Conservation (phyloP, 2,888 invertebrate species). For the Callyntrura sp. region DNA sequence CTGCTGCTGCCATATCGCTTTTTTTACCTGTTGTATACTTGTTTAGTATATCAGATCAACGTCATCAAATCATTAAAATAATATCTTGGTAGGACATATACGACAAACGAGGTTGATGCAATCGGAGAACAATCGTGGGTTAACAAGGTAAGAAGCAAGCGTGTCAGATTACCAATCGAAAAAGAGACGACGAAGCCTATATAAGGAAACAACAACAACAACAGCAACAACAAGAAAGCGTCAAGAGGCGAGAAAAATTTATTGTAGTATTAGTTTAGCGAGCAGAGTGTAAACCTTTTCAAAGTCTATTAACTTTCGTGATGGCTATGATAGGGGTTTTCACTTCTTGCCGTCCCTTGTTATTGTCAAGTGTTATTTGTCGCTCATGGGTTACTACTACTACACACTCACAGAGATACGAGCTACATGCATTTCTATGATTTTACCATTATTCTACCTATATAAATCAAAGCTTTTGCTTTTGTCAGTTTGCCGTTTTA, state of each 20-base stretch:
- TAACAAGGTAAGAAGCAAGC: slow-evolving; percentile 40
- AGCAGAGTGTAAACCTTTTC: neutral
- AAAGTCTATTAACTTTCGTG: neutral
- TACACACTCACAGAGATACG: too few species aligned
- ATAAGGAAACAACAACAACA: slow-evolving; percentile 19
- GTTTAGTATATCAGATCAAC: neutral
- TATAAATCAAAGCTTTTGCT: too few species aligned
- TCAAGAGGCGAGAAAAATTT: slow-evolving; percentile 25
- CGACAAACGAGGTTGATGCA: neutral
- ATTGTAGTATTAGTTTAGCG: neutral
- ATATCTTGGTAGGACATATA: too few species aligned
- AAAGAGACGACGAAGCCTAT: slow-evolving; percentile 19
- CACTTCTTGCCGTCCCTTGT: too few species aligned
- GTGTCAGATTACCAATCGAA: slow-evolving; percentile 38
- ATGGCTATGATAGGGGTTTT: neutral
- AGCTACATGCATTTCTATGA: too few species aligned
- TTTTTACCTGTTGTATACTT: too few species aligned
- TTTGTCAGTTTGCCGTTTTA: too few species aligned
- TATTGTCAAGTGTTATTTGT: too few species aligned
- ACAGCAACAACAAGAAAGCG: neutral
- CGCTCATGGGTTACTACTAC: too few species aligned
- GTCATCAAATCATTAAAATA: neutral
- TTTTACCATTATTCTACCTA: too few species aligned
- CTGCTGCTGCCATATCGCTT: too few species aligned
- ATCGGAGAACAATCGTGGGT: neutral